Conservation (phyloP, 2,797 vertebrate species). For the Anomalospiza imberbis region DNA sequence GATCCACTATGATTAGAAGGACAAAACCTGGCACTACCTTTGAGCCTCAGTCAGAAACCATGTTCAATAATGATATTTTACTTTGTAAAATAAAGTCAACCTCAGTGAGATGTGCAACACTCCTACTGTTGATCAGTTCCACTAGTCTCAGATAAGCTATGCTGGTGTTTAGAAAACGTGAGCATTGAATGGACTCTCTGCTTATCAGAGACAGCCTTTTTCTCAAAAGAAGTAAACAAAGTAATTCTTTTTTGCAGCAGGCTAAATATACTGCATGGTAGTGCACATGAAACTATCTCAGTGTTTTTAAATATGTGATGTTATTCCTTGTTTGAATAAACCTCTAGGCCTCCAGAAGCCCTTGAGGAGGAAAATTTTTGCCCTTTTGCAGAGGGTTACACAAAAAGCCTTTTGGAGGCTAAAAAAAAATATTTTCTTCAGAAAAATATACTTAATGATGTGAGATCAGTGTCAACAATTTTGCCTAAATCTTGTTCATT, state of each 20-base stretch:
- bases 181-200: not conserved
- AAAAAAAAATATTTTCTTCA: not conserved
- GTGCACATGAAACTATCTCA: not conserved
- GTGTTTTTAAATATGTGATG: not conserved
- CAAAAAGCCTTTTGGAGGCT: not conserved
- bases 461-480: not conserved
- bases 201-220: not conserved
- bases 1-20: not conserved
- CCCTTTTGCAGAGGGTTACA: not conserved
- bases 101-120: not conserved
- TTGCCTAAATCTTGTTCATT: not conserved
- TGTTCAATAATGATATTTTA: not conserved
- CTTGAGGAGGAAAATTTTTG: not conserved
- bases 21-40: not conserved
- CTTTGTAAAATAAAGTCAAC: not conserved
- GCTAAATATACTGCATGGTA: not conserved
- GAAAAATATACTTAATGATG: not conserved
- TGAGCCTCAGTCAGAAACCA: not conserved
- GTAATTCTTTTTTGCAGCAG: not conserved
- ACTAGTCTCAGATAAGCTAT: not conserved
- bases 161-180: not conserved
- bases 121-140: not conserved
- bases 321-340: not conserved
- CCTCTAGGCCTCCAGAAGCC: not conserved
- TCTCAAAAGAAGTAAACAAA: not conserved